Evolutionary conservation across 2,797 vertebrate species (phyloP).

Genomic region (Macropodus opercularis): DNA sequence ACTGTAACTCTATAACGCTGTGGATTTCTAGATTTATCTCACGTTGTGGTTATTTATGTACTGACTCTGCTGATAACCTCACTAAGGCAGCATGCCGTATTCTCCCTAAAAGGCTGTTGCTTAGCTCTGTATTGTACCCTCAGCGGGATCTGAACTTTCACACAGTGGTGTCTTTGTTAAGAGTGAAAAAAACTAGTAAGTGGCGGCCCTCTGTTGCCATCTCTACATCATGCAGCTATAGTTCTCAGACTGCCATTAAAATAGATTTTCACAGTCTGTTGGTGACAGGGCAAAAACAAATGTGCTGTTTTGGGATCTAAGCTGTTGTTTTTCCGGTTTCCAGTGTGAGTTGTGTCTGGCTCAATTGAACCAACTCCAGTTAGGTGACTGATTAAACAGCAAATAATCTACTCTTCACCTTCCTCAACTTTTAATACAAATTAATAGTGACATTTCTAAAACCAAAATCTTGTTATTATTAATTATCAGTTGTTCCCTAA

Average conservation of each 20-base stretch:
- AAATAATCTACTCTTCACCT: conserved; percentile 16
- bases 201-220: conserved; percentile 51
- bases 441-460: not conserved
- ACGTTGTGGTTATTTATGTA: conserved; percentile 65
- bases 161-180: conserved; percentile 80
- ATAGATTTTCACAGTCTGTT: conserved; percentile 58
- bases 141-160: conserved; percentile 71
- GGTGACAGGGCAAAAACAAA: conserved; percentile 46
- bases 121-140: conserved; percentile 63
- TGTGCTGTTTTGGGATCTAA: conserved; percentile 26
- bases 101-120: conserved; percentile 71
- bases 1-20: conserved; percentile 36
- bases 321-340: conserved; percentile 39
- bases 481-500: conserved; percentile 15
- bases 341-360: conserved; percentile 14
- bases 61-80: conserved; percentile 69
- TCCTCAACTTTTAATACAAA: conserved; percentile 12
- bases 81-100: conserved; percentile 50
- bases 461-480: conserved; percentile 3
- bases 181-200: conserved; percentile 27
- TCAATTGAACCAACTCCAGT: conserved; percentile 35
- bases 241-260: conserved; percentile 59
- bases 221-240: conserved; percentile 47
- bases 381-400: conserved; percentile 44
- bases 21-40: conserved; percentile 65